Base-by-base conservation (phyloP, 1,140 invertebrate species). In the Drosophila funebris region DNA sequence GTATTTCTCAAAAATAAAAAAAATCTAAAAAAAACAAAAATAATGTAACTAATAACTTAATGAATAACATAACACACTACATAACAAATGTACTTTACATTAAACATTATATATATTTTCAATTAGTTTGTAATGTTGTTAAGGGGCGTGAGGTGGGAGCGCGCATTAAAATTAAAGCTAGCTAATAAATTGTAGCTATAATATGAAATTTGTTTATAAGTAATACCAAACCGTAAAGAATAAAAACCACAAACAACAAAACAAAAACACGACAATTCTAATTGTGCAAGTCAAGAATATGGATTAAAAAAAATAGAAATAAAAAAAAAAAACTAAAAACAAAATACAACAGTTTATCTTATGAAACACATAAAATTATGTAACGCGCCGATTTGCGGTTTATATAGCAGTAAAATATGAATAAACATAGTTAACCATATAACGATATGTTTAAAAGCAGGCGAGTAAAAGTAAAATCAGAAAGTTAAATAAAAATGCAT, bases 191-290 rank as follows among this genome's bases (percentile, higher is more conserved):
- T 83, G 58, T 88, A 88, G 83, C 76, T 88, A 88, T 88, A 88
- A 88, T 88, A 88, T 88, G 73, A 89, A 88, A 83, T 74, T 88
- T 88, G 83, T 88, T 60, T 88, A 88, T 88, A 88, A 88, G 83
- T 88, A 88, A 88, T 88, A 88, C 84, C 72, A 83, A 88, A 79
- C 76, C 69, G 43, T 81, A 66, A 76, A 78, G 78, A 78, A 76
- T 37, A 68, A 68, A 73, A 67, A 31, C 62, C 62, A 70, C 70
- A 56, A 14, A 14, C 24, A 63, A 70, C 60, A 61, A 44, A 61
- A 48, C 14, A 53, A 62, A 22, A 18, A 54, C 41, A 62, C 24
- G 16, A 60, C 13, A 81, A 78, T 78, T 82, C 53, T 50, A 82
- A 76, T 80, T 66, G 62, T 70, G 74, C 66, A 75, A 87, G 74